Evolutionary conservation across 2,888 invertebrate species (phyloP), one percentile per base, ranked within the genome.

Genomic region (Stramonita haemastoma): DNA sequence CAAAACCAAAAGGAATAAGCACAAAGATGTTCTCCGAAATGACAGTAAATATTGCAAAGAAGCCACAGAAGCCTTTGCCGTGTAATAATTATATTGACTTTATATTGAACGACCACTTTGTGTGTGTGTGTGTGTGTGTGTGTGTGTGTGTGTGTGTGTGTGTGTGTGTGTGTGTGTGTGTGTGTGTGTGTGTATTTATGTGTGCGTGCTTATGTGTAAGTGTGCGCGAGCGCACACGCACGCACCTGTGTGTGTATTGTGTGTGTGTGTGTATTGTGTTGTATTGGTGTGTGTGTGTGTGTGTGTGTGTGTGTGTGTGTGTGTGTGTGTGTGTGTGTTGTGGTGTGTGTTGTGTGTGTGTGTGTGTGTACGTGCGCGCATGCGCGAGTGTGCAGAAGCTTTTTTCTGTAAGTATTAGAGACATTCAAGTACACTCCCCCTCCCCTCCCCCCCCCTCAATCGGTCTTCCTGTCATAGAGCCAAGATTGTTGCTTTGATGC

Each of bases 91-190:
- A 46, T 46, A 46, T 46, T 46, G 46, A 46, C 46, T 46, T 2
- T 46, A 8, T 46, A 46, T 46, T 46, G 46, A 46, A 8, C 46
- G 46, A 46, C 46, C 8, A 8, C 4, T 2, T 46, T 5, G 46
- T 5, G 81, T 81, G n/a, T 29, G 83, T 81, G 88, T 66, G 81
- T 81, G 60, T 66, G 88, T 81, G 79, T 29, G 88, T 81, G 83
- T 29, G 81, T 57, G 17, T 34, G 83, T 81, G 88, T 32, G n/a
- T 29, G 79, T 6, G 57, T 57, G 57, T n/a, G 81, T 46, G 36
- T 29, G 81, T 81, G 79, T 66, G 60, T 81, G 56, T 34, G 81
- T n/a, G 81, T 29, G 32, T 81, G 81, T 66, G 26, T 81, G 81
- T 32, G 26, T 56, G 56, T 29, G 22, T 46, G 57, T 46, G 32